phyloP scores from a whole-genome alignment of 2,888 invertebrate genomes.

The Perdita meconis region DNA sequence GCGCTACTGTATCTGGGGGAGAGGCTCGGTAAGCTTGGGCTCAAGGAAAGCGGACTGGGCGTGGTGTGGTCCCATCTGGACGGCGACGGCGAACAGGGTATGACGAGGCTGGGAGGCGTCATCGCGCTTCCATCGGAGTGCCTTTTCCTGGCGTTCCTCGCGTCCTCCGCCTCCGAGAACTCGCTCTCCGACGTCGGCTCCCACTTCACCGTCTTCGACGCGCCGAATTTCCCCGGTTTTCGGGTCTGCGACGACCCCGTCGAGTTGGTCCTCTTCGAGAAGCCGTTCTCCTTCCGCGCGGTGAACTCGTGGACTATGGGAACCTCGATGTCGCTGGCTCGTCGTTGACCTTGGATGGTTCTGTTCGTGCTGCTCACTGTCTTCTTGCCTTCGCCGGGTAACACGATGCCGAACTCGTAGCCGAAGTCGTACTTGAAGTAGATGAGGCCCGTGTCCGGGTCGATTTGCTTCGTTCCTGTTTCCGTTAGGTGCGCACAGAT shows the following conservation, averaged over 20 bases:
- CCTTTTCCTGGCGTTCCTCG: conserved; percentile 82
- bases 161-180: conserved; percentile 86
- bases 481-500: conserved; percentile 11
- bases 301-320: conserved; percentile 89
- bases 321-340: conserved; percentile 87
- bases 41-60: conserved; percentile 86
- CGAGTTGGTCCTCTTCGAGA: conserved; percentile 64
- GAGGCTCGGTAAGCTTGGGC: conserved; percentile 86
- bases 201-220: conserved; percentile 86
- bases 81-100: conserved; percentile 78
- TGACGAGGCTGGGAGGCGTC: conserved; percentile 75
- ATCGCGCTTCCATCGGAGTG: conserved; percentile 52
- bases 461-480: conserved; percentile 90
- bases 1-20: conserved; percentile 85
- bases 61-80: conserved; percentile 84
- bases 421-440: conserved; percentile 94
- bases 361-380: conserved; percentile 81
- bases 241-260: conserved; percentile 43
- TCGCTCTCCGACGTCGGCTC: conserved; percentile 88
- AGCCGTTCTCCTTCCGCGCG: conserved; percentile 81
- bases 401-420: conserved; percentile 90
- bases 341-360: conserved; percentile 85
- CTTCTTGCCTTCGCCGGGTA: conserved; percentile 87
- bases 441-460: conserved; percentile 90
- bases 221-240: conserved; percentile 64